phyloP scores from a whole-genome alignment of 1,140 invertebrate species.

The Lysiphlebus fabarum region DNA sequence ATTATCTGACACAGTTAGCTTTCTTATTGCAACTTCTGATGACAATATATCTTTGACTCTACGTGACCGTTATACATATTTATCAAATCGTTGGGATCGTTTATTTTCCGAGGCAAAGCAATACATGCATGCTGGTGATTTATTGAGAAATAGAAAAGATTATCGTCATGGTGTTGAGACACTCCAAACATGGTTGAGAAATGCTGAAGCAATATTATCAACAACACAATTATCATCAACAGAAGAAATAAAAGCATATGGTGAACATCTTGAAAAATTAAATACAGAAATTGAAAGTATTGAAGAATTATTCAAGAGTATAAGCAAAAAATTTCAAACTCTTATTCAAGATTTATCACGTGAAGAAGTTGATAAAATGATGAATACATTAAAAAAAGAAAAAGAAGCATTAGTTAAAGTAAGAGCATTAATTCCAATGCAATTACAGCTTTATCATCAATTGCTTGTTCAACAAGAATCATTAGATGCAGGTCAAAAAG shows the following conservation, averaged over 20 bases:
- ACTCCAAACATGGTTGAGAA: conserved; percentile 75
- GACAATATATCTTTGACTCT: conserved; percentile 75
- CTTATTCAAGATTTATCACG: conserved; percentile 85
- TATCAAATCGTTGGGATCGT: conserved; percentile 76
- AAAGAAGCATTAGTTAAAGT: conserved; percentile 82
- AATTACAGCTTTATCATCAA: conserved; percentile 78
- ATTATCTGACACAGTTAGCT: conserved; percentile 81
- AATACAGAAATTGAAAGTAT: conserved; percentile 80
- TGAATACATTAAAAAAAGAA: conserved; percentile 84
- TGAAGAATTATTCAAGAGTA: conserved; percentile 84
- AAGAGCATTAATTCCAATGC: conserved; percentile 73
- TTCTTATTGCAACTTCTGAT: conserved; percentile 82
- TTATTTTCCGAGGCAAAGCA: conserved; percentile 79
- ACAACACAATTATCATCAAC: conserved; percentile 70
- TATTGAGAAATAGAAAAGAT: conserved; percentile 76
- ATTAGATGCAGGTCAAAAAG: conserved; percentile 79
- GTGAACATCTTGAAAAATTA: conserved; percentile 74
- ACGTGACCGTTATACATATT: conserved; percentile 67
- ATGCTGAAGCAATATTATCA: conserved; percentile 69
- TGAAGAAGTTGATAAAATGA: conserved; percentile 86
- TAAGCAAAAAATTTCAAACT: conserved; percentile 85
- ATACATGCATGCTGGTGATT: conserved; percentile 85
- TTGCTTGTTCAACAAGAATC: conserved; percentile 87
- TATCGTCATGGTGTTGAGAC: conserved; percentile 74
- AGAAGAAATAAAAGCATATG: conserved; percentile 73